A percentile compares a stretch with the other conserved stretches of the same genome.
Evolutionary conservation across 2,113 vertebrate genomes (phyloP).

Genomic region (Dasyprocta punctata): DNA sequence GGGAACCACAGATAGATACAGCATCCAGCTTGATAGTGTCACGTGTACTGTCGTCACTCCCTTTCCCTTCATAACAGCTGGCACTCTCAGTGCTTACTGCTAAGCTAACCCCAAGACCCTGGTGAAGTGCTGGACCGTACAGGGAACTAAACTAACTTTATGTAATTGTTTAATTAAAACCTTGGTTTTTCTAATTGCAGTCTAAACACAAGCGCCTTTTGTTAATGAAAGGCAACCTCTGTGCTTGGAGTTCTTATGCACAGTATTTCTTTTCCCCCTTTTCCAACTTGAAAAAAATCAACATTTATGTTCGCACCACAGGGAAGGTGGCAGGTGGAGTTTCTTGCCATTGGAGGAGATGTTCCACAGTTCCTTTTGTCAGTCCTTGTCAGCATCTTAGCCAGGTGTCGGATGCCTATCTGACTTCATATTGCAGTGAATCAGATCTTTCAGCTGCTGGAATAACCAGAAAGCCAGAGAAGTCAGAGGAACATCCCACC

Average conservation of each 20-base stretch:
- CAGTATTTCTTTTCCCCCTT: accelerated
- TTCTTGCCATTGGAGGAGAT: background rate
- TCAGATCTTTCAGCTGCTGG: background rate
- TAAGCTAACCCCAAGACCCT: accelerated
- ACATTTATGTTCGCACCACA: accelerated
- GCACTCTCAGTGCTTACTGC: background rate
- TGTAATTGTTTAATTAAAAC: conserved; percentile 34
- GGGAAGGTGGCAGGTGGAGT: accelerated
- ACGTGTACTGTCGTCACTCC: accelerated
- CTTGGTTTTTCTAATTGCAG: background rate
- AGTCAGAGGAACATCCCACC: background rate
- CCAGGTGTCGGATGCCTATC: background rate
- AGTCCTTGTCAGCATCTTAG: accelerated
- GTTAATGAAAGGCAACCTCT: background rate
- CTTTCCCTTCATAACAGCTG: background rate
- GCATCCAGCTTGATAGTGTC: accelerated
- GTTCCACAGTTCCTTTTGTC: background rate
- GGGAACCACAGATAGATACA: background rate
- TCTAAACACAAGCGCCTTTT: accelerated
- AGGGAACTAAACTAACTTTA: background rate
- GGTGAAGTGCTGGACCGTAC: background rate
- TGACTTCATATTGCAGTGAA: accelerated
- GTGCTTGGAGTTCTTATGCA: accelerated
- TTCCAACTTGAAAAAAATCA: background rate
- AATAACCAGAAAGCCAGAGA: background rate